Conservation (phyloP, 53 echinoderm and acorn worm species). For the Stichopus horrens region DNA sequence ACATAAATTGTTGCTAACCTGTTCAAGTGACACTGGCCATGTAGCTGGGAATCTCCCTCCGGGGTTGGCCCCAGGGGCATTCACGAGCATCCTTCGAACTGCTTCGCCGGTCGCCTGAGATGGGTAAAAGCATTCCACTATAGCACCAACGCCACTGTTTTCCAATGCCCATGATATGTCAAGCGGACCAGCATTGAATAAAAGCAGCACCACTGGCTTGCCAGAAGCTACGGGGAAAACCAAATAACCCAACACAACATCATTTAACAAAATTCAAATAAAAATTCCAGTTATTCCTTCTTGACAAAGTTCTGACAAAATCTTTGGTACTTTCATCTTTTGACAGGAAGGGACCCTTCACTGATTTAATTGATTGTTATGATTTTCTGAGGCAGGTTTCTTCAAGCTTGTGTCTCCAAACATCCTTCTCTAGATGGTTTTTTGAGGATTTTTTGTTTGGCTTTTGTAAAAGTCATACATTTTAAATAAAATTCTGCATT, state of each 20-base stretch:
- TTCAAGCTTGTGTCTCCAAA: too few species aligned
- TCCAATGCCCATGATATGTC: slow-evolving; percentile 78
- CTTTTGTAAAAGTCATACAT: too few species aligned
- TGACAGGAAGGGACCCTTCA: background rate
- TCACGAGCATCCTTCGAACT: slow-evolving; percentile 59
- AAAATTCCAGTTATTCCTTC: background rate
- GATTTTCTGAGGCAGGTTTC: too few species aligned
- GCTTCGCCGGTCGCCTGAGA: slow-evolving; percentile 82
- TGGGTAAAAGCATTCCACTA: slow-evolving; percentile 94
- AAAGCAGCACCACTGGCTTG: slow-evolving; percentile 73
- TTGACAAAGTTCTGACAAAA: background rate
- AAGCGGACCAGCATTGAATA: slow-evolving; percentile 93
- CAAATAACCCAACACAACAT: background rate
- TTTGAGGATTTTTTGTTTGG: too few species aligned
- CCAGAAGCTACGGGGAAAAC: slow-evolving; percentile 63
- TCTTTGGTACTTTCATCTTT: too few species aligned
- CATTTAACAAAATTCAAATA: background rate
- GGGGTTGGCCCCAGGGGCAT: slow-evolving; percentile 68
- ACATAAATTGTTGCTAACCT: slow-evolving; percentile 48
- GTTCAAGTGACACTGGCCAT: slow-evolving; percentile 70
- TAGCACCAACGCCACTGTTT: slow-evolving; percentile 64
- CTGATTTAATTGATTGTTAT: background rate
- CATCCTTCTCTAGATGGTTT: too few species aligned
- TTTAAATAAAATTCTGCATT: too few species aligned
- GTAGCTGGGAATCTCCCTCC: slow-evolving; percentile 85